Evolutionary conservation across 2,888 invertebrate genomes (phyloP).

Genomic region (Drosophila incognita): DNA sequence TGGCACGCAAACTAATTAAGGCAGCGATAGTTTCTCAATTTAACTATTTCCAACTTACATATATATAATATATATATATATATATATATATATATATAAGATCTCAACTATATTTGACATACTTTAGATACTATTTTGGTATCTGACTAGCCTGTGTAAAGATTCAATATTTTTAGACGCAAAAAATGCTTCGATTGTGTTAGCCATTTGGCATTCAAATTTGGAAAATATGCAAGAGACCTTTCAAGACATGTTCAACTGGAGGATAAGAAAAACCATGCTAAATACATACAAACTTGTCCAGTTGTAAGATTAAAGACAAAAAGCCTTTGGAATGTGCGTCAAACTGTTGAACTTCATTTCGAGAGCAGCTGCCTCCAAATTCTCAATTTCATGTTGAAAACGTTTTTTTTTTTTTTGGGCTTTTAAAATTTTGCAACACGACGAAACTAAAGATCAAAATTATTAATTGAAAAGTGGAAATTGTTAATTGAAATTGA

Average conservation of each 20-base stretch:
- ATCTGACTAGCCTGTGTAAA: background rate
- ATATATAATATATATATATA: background rate
- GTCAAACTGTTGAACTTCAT: background rate
- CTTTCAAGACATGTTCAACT: background rate
- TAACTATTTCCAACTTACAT: background rate
- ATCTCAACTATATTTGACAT: background rate
- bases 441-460: background rate
- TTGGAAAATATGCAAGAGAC: background rate
- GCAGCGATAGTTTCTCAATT: background rate
- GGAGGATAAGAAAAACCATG: background rate
- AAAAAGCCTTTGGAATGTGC: constrained; percentile 13
- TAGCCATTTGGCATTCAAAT: background rate
- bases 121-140: background rate
- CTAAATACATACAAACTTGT: background rate
- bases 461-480: background rate
- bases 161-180: background rate
- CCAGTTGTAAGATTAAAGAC: background rate
- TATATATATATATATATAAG: background rate
- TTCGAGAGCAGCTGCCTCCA: background rate
- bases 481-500: background rate
- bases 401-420: constrained; percentile 8
- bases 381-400: constrained; percentile 18
- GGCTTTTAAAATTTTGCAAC: background rate
- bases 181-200: background rate
- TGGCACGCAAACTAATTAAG: constrained; percentile 29